Conservation (phyloP, 2,797 vertebrate species). For the Neoniphon sammara region DNA sequence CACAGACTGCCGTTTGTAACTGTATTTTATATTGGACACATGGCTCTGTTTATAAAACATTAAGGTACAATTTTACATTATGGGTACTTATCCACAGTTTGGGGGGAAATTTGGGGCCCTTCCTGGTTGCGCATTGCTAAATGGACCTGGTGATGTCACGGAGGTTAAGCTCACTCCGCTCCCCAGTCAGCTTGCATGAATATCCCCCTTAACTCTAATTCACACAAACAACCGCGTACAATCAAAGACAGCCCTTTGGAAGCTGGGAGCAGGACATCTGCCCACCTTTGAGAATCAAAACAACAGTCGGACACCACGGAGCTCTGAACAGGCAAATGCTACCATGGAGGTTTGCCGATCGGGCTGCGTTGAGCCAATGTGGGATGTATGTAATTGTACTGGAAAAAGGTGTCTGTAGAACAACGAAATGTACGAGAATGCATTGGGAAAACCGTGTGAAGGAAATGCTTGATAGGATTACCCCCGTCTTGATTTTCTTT, state of each 20-base stretch:
- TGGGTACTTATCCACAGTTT: conserved; percentile 53
- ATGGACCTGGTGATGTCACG: conserved; percentile 57
- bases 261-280: conserved; percentile 56
- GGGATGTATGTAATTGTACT: conserved; percentile 37
- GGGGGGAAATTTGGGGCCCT: conserved; percentile 41
- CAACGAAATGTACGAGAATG: background rate
- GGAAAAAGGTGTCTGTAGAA: conserved; percentile 2
- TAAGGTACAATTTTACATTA: conserved; percentile 68
- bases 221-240: conserved; percentile 50
- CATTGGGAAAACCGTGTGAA: conserved; percentile 16
- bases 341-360: conserved; percentile 37
- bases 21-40: conserved; percentile 77
- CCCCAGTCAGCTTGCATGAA: conserved; percentile 57
- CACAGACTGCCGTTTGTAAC: conserved; percentile 66
- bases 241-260: conserved; percentile 58
- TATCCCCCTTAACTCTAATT: conserved; percentile 55
- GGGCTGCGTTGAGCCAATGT: conserved; percentile 20
- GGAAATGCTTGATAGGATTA: conserved; percentile 34
- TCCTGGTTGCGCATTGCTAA: conserved; percentile 49
- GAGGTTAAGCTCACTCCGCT: conserved; percentile 52
- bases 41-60: conserved; percentile 78
- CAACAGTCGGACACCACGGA: conserved; percentile 22
- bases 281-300: conserved; percentile 56
- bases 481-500: conserved; percentile 38
- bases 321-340: conserved; percentile 20